These are phyloP conservation scores for Fragum sueziense DNA, from an alignment of 2,888 invertebrate species.

Conservation along the genomic window DNA sequence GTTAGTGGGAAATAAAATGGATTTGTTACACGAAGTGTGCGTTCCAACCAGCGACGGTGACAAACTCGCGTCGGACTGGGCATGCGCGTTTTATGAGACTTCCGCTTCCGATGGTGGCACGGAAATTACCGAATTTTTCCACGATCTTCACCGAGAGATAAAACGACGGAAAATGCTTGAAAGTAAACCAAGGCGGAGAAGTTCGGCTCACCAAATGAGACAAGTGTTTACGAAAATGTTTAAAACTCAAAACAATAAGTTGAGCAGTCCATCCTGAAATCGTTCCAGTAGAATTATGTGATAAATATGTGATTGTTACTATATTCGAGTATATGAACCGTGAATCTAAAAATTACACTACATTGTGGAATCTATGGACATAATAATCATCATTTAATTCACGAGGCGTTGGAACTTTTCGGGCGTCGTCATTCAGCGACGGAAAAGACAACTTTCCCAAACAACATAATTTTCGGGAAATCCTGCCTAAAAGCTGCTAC, in stretches of 20 bases:
- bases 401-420: too few relatives aligned
- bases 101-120: conserved; percentile 80
- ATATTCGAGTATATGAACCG: too few relatives aligned
- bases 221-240: conserved; percentile 73
- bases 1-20: conserved; percentile 79
- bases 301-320: too few relatives aligned
- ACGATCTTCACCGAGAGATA: conserved; percentile 80
- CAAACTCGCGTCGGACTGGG: conserved; percentile 75
- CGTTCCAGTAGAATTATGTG: background rate
- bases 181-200: conserved; percentile 76
- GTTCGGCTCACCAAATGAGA: conserved; percentile 78
- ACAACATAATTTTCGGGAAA: too few relatives aligned
- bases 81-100: conserved; percentile 80
- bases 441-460: too few relatives aligned
- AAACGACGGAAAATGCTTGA: conserved; percentile 75
- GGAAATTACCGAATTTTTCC: conserved; percentile 79
- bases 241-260: conserved; percentile 57
- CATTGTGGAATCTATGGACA: too few relatives aligned
- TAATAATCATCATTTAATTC: too few relatives aligned
- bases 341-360: too few relatives aligned
- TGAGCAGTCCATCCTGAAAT: conserved; percentile 46
- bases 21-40: conserved; percentile 75
- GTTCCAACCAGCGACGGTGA: conserved; percentile 76
- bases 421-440: too few relatives aligned
- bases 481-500: too few relatives aligned